These are phyloP conservation scores for Heliconius melpomene DNA, from an alignment of 1,140 invertebrate species.

Conservation along the genomic window DNA sequence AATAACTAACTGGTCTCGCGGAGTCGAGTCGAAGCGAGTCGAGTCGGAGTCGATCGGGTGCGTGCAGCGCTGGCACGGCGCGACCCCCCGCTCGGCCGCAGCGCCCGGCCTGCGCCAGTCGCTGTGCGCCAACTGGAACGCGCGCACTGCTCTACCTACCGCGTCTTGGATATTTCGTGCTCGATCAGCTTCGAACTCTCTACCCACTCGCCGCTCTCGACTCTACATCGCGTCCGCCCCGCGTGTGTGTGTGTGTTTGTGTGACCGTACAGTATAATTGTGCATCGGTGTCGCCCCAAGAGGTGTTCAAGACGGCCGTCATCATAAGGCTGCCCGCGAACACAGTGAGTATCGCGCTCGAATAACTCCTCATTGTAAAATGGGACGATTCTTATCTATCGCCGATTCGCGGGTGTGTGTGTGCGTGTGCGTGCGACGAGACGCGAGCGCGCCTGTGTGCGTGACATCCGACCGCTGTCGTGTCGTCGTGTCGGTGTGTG, in stretches of 20 bases:
- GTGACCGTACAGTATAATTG: slow-evolving; percentile 59
- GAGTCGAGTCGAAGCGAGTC: slow-evolving; percentile 57
- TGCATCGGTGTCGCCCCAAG: slow-evolving; percentile 56
- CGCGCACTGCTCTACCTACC: slow-evolving; percentile 65
- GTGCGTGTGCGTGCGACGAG: slow-evolving; percentile 48
- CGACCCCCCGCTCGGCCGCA: slow-evolving; percentile 65
- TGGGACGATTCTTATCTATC: slow-evolving; percentile 79
- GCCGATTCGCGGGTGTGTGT: slow-evolving; percentile 44
- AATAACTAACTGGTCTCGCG: slow-evolving; percentile 62
- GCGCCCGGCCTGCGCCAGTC: slow-evolving; percentile 75
- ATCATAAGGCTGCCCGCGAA: slow-evolving; percentile 78
- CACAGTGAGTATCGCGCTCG: slow-evolving; percentile 74
- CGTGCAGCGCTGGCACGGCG: slow-evolving; percentile 61
- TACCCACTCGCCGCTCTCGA: slow-evolving; percentile 47
- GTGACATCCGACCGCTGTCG: slow-evolving; percentile 66
- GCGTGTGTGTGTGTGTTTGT: slow-evolving; percentile 37
- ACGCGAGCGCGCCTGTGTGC: slow-evolving; percentile 46
- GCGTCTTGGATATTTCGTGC: slow-evolving; percentile 49
- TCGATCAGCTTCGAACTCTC: slow-evolving; percentile 43
- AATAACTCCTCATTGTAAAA: slow-evolving; percentile 76
- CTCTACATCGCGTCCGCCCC: slow-evolving; percentile 34
- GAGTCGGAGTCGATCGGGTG: slow-evolving; percentile 62
- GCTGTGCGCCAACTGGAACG: slow-evolving; percentile 79
- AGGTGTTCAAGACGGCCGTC: slow-evolving; percentile 75
- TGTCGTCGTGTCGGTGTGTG: slow-evolving; percentile 55